Base-by-base conservation (phyloP, 2,113 vertebrate genomes). In the Thomomys bottae region DNA sequence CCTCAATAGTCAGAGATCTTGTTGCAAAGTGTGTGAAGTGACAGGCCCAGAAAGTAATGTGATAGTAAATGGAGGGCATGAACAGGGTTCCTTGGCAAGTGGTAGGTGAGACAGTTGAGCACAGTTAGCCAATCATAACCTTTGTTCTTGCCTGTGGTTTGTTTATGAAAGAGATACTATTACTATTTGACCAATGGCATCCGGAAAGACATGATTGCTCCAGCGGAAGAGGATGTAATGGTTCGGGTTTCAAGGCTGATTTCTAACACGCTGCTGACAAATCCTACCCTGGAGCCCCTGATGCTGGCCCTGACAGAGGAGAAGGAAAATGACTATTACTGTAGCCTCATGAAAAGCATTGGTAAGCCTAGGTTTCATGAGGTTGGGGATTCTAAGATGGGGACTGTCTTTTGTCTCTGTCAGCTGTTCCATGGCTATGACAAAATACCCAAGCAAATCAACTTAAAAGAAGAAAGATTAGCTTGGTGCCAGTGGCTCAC, bases 131-230 rank as follows among this genome's bases (percentile, higher is more conserved):
- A 76, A 1, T 78, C 34, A 40, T 3, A 0, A 0, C 81, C 49
- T 18, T 63, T 73, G 32, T 36, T 95, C 78, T 92, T 78, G 20
- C 26, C 63, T 72, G 21, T 84, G 72, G 17, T 93, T 95, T 93
- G 68, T 92, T 85, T 94, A 96, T 87, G 97, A 61, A 95, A 99
- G 99, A 98, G 98, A 73, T 99, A 99, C 76, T 94, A 89, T 80
- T 97, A 99, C 96, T 99, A 99, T 93, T 97, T 99, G 92, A 89
- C 93, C 68, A 95, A 97, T 2, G 98, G 98, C 57, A 95, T 99
- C 88, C 96, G 75, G 38, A 97, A 95, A 90, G 97, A 98, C 94
- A 98, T 98, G 98, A 96, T 99, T 94, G 97, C 98, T 57, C 97
- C 98, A 7, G 97, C 97, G 81, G 97, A 98, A 2, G 32, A 72